Percentiles rank a stretch among this genome's conserved stretches.
phyloP scores from a whole-genome alignment of 2,113 vertebrate species.

The Cavia porcellus region DNA sequence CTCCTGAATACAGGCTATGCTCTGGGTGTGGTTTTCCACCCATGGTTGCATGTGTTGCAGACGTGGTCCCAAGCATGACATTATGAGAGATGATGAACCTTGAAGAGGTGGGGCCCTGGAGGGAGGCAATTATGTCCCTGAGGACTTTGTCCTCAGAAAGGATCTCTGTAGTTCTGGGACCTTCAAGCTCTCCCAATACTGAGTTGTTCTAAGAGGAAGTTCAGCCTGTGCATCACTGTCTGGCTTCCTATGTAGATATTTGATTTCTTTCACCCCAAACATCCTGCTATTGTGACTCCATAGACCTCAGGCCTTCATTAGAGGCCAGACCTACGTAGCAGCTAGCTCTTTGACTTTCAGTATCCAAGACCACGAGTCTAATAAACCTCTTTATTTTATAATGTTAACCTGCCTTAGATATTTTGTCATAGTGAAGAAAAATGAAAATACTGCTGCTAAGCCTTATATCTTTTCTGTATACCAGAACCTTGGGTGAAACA shows the following conservation, averaged over 20 bases:
- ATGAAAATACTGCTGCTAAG: background rate
- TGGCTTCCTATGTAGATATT: background rate
- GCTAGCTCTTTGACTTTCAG: background rate
- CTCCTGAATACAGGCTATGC: background rate
- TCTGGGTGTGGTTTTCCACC: too few species aligned
- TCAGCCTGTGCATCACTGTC: background rate
- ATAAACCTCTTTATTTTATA: background rate
- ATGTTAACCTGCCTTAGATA: background rate
- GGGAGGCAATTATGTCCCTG: background rate
- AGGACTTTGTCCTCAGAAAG: background rate
- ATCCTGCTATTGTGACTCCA: background rate
- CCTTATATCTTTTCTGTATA: background rate
- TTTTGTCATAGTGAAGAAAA: background rate
- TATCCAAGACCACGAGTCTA: background rate
- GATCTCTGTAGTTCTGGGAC: background rate
- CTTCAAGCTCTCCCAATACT: background rate
- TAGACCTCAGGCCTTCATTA: background rate
- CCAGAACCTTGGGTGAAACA: background rate
- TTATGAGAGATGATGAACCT: background rate
- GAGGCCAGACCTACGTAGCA: background rate
- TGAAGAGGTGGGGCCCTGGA: too few species aligned
- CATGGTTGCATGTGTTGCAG: too few species aligned
- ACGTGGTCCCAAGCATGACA: background rate
- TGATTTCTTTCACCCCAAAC: background rate
- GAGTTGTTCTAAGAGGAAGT: background rate